Conservation (phyloP, 92 coral and sea anemone genomes). For the Muricea muricata region DNA sequence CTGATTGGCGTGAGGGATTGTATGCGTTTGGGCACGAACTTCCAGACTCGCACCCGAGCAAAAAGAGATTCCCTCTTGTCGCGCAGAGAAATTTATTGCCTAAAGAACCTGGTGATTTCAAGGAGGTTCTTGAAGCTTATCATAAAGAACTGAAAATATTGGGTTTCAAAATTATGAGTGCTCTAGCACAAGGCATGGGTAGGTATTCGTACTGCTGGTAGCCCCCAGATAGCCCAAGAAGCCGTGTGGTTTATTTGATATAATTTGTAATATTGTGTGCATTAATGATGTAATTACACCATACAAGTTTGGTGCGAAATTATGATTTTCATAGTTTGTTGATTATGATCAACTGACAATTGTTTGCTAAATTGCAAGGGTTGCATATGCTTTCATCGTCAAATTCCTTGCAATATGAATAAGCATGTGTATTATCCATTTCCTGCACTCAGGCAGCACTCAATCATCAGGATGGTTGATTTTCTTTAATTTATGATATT, state of each 20-base stretch:
- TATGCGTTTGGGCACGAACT: slow-evolving; percentile 69
- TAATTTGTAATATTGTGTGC: too few species aligned
- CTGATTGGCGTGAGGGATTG: slow-evolving; percentile 88
- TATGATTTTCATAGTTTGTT: too few species aligned
- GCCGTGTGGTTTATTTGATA: too few species aligned
- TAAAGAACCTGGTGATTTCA: slow-evolving; percentile 51
- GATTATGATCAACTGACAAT: too few species aligned
- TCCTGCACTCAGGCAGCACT: neutral
- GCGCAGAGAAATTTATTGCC: slow-evolving; percentile 66
- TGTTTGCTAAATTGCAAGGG: neutral
- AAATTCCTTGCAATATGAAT: too few species aligned
- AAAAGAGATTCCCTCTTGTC: slow-evolving; percentile 70
- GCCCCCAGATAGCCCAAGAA: too few species aligned
- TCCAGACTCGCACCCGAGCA: slow-evolving; percentile 32
- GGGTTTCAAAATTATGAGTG: slow-evolving; percentile 68
- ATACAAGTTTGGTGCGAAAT: too few species aligned
- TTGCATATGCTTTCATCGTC: neutral
- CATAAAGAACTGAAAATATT: slow-evolving; percentile 55
- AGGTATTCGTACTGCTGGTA: neutral
- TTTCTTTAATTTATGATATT: too few species aligned
- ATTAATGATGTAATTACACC: too few species aligned
- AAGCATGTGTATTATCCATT: too few species aligned
- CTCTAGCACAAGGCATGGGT: slow-evolving; percentile 78
- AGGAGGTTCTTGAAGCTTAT: slow-evolving; percentile 50
- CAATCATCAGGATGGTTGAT: too few species aligned